A percentile compares a stretch with the other conserved stretches of the same genome.
Conservation (phyloP, 2,113 vertebrate genomes). For the Cettia cetti region DNA sequence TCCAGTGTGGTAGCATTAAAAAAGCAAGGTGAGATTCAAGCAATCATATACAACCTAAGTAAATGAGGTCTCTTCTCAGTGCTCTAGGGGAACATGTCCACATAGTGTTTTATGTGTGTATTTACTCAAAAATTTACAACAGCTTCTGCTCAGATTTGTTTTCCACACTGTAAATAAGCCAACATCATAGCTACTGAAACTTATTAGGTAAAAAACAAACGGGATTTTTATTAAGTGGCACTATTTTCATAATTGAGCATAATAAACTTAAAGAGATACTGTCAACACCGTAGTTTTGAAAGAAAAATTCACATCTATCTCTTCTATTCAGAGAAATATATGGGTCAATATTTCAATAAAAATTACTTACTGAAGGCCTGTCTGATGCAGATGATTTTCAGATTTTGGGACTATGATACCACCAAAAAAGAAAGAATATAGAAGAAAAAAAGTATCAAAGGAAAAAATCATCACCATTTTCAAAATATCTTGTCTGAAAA, state of each 20-base stretch:
- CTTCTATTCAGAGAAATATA: neutral
- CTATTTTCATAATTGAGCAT: neutral
- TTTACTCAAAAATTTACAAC: conserved; percentile 50
- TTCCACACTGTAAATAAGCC: conserved; percentile 33
- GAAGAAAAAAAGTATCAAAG: accelerated
- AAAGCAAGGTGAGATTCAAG: neutral
- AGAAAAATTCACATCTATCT: neutral
- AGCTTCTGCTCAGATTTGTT: conserved; percentile 42
- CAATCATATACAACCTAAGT: neutral
- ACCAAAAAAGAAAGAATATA: neutral
- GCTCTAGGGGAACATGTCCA: neutral
- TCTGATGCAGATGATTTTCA: neutral
- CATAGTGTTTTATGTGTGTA: conserved; percentile 19
- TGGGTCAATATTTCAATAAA: neutral
- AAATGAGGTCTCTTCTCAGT: neutral
- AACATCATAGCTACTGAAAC: conserved; percentile 46
- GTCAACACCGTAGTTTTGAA: neutral
- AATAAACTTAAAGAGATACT: conserved; percentile 9
- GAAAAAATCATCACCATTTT: neutral
- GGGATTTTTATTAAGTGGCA: neutral
- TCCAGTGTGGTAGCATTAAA: neutral
- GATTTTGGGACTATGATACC: neutral
- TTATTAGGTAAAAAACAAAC: conserved; percentile 26
- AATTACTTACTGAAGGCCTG: neutral
- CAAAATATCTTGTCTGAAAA: neutral